Conservation (phyloP, 2,888 invertebrate genomes). For the Toxonevra muliebris region DNA sequence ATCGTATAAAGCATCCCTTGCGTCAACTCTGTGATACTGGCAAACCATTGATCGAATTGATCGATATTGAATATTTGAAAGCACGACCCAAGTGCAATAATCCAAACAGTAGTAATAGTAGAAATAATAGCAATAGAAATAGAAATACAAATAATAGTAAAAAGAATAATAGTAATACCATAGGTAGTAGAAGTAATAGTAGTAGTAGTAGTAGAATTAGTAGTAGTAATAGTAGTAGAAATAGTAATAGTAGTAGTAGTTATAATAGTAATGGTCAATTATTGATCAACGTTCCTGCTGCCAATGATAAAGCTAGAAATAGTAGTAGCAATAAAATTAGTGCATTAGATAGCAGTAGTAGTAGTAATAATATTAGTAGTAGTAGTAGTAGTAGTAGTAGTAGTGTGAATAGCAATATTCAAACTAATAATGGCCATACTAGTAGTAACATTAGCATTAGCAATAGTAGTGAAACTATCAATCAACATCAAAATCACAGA, state of each 20-base stretch:
- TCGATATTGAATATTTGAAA: conserved; percentile 64
- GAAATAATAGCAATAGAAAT: conserved; percentile 41
- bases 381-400: conserved; percentile 41
- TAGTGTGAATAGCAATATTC: conserved; percentile 45
- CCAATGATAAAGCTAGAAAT: conserved; percentile 50
- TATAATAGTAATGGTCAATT: conserved; percentile 49
- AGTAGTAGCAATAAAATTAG: conserved; percentile 41
- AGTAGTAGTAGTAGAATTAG: conserved; percentile 44
- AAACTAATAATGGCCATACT: conserved; percentile 47
- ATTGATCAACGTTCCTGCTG: conserved; percentile 53
- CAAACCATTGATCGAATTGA: conserved; percentile 62
- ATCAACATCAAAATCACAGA: background rate
- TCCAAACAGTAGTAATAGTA: conserved; percentile 48
- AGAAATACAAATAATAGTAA: conserved; percentile 37
- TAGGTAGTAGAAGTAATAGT: conserved; percentile 40
- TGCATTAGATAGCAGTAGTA: conserved; percentile 45
- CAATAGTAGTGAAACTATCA: conserved; percentile 34
- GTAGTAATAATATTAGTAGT: conserved; percentile 37
- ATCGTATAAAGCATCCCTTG: conserved; percentile 65
- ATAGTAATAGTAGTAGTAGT: conserved; percentile 44
- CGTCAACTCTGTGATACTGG: conserved; percentile 66
- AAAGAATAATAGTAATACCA: conserved; percentile 46
- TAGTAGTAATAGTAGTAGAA: conserved; percentile 39
- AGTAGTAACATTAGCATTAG: conserved; percentile 48
- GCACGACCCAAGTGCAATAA: conserved; percentile 64